Evolutionary conservation across 1,140 invertebrate genomes (phyloP), one percentile per base, ranked within the genome.

Genomic region (Idris sp.): DNA sequence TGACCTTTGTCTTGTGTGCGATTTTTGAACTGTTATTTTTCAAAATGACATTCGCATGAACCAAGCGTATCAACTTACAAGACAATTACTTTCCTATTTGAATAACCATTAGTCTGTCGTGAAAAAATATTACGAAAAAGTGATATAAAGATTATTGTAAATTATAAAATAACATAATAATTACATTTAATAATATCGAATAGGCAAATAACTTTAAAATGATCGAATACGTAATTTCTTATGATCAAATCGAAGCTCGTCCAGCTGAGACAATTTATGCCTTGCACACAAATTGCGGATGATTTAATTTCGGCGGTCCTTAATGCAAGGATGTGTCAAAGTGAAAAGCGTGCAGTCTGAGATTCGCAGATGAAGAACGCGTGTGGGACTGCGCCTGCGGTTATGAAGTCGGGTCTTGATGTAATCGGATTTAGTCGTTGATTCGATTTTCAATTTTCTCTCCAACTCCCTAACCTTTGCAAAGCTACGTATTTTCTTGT

Each of bases 401-500:
- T 79, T 79, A 77, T 75, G 62, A 67, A 77, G 67, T 78, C 75
- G 74, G 69, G 69, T 65, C 67, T 62, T 75, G 53, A 56, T 62
- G 78, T 83, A 82, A 82, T 83, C 80, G 78, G 80, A 83, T 83
- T 82, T 83, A 73, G 58, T 54, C 71, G 69, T 59, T 83, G 81
- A 82, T 83, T 83, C 81, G 78, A 82, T 83, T 83, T 80, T 80
- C 81, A 81, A 82, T 83, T 82, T 81, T 82, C 79, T 79, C 80
- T 74, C 59, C 46, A 53, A 40, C 61, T 73, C 68, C 71, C 71
- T 74, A 76, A 78, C 76, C 49, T 64, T 54, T 36, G 49, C 56
- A 76, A 74, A 78, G 68, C 75, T 76, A 74, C 69, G 69, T 72
- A 78, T 79, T 78, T 78, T 43, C 59, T 64, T 73, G 38, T 56